Evolutionary conservation across 2,797 vertebrate genomes (phyloP), one percentile per base, ranked within the genome.

Genomic region (Scleropages formosus): DNA sequence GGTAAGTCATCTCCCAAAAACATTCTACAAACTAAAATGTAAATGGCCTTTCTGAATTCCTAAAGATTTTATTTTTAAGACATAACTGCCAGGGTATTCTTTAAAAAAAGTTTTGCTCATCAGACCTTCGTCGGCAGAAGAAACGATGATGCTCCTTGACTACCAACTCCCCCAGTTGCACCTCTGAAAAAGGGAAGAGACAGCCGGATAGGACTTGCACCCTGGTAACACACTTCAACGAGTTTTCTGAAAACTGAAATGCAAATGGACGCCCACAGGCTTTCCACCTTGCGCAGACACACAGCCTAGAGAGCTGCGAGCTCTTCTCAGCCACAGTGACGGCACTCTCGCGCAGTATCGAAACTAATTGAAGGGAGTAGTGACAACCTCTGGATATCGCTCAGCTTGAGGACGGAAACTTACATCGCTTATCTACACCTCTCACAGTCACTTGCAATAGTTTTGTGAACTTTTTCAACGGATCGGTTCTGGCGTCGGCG

Each of bases 291-390:
- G 51, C 15, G 18, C n/a, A 6, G 22, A 39, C 26, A 71, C 26
- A 3, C 68, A 58, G 49, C 49, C 26, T 39, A 26, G 16, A 71
- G 68, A 56, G 56, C 56, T 49, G 49, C 53, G 68, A 31, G 49
- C 51, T 16, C 22, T 27, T 22, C 66, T 47, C 16, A 0, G 24
- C 16, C 68, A 22, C 27, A 6, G 22, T 10, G 16, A 27, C n/a
- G 31, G 51, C 26, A 58, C 49, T 58, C 68, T 56, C 58, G 6
- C 24, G 18, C 49, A 53, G 68, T 56, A 71, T 71, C 49, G 71
- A 71, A 71, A 53, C 68, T 71, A 71, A 71, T 71, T 71, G 51
- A 18, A 71, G 68, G 24, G 22, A 71, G 27, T 71, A 71, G 56
- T 26, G 11, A 71, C 27, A 51, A 27, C 68, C 51, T 31, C 26